Evolutionary conservation across 2,113 vertebrate species (phyloP).

Genomic region (Phalacrocorax aristotelis): DNA sequence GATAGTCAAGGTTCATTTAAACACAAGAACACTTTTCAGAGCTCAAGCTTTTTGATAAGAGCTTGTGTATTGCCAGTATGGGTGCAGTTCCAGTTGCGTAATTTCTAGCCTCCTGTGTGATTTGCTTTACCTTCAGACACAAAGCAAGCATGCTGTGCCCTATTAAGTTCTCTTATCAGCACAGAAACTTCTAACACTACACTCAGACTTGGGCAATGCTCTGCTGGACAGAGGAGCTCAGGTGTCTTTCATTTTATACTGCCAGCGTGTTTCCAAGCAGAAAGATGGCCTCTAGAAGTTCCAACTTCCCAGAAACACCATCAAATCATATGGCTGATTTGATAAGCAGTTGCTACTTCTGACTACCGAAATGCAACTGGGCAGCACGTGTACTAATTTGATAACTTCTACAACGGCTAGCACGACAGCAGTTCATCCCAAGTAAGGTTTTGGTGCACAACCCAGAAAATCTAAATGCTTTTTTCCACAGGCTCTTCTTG

Average conservation of each 20-base stretch:
- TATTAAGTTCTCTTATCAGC: not conserved
- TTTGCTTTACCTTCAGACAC: not conserved
- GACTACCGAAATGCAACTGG: not conserved
- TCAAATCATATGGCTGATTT: not conserved
- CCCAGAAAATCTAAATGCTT: not conserved
- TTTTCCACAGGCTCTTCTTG: not conserved
- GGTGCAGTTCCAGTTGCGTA: not conserved
- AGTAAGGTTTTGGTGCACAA: not conserved
- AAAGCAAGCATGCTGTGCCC: not conserved
- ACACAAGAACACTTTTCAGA: not conserved
- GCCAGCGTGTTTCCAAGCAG: not conserved
- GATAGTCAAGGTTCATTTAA: not conserved
- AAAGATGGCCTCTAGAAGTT: not conserved
- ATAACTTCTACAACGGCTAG: not conserved
- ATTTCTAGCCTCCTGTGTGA: not conserved
- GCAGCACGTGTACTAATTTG: not conserved
- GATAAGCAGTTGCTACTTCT: not conserved
- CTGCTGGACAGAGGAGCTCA: not conserved
- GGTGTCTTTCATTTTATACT: not conserved
- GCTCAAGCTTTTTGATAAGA: not conserved
- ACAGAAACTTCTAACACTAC: not conserved
- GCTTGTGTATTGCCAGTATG: not conserved
- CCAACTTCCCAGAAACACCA: not conserved
- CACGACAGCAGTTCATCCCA: not conserved
- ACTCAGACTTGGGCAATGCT: not conserved